phyloP scores from a whole-genome alignment of 2,888 invertebrate genomes.

The Coleophora flavipennella region DNA sequence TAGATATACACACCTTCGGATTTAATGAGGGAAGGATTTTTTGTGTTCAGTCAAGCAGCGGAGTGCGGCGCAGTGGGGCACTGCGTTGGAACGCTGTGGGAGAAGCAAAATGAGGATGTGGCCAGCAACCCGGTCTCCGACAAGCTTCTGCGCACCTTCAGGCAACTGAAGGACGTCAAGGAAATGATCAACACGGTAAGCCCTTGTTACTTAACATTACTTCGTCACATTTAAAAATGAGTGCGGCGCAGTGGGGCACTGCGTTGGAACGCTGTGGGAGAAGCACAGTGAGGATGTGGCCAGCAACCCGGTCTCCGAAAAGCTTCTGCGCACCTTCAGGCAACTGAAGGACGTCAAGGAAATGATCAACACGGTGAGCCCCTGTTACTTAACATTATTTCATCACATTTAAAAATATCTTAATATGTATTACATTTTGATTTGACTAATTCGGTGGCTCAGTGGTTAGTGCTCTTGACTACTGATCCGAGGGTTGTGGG shows the following conservation, averaged over 20 bases:
- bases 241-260: constrained; percentile 86
- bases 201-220: too few species aligned
- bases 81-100: constrained; percentile 89
- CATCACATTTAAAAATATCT: too few species aligned
- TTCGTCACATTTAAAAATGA: too few species aligned
- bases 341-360: constrained; percentile 57
- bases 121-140: constrained; percentile 82
- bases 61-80: constrained; percentile 85
- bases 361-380: constrained; percentile 54
- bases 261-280: constrained; percentile 87
- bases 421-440: too few species aligned
- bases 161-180: constrained; percentile 51
- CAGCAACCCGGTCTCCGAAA: constrained; percentile 81
- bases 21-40: too few species aligned
- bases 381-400: too few species aligned
- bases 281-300: constrained; percentile 75
- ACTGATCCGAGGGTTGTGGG: too few species aligned
- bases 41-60: constrained; percentile 76
- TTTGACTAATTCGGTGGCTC: too few species aligned
- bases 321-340: constrained; percentile 70
- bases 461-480: too few species aligned
- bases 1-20: too few species aligned
- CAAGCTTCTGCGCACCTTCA: constrained; percentile 73
- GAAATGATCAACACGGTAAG: constrained; percentile 56
- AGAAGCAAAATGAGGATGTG: constrained; percentile 74